These are phyloP conservation scores for Rhagophthalmus giganteus DNA, from an alignment of 2,888 invertebrate genomes.

Conservation along the genomic window DNA sequence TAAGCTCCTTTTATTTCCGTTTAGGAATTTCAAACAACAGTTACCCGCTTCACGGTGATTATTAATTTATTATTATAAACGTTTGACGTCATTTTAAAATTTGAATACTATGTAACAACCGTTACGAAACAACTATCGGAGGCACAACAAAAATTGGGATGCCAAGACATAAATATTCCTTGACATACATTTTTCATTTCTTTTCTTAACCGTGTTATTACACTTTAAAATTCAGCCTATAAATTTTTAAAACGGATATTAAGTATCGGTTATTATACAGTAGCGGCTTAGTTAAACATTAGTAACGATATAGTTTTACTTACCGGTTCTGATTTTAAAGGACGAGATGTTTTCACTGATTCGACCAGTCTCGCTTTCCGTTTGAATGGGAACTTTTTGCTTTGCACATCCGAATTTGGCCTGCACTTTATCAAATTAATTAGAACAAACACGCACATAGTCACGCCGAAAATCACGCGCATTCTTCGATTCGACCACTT, in stretches of 20 bases:
- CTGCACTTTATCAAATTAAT: conserved; percentile 12
- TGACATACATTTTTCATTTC: background rate
- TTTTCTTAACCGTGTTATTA: background rate
- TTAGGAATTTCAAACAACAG: no score
- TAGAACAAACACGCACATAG: conserved; percentile 7
- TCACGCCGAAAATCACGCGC: conserved; percentile 4
- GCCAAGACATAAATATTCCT: background rate
- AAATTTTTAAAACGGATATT: background rate
- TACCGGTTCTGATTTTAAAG: conserved; percentile 5
- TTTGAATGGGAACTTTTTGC: background rate
- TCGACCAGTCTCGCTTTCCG: conserved; percentile 17
- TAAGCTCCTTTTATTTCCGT: no score
- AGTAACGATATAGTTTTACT: background rate
- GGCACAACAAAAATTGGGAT: background rate
- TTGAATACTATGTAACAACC: background rate
- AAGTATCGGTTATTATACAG: background rate
- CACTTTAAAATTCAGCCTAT: background rate
- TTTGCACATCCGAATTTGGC: conserved; percentile 5
- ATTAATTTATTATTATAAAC: no score
- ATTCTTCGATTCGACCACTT: conserved; percentile 12
- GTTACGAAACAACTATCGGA: background rate
- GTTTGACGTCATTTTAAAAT: background rate
- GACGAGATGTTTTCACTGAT: conserved; percentile 15
- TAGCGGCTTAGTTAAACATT: background rate
- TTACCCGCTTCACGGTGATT: no score